A percentile compares a stretch with the other conserved stretches of the same genome.
Evolutionary conservation across 2,797 vertebrate species (phyloP).

Genomic region (Melanotaenia boesemani): DNA sequence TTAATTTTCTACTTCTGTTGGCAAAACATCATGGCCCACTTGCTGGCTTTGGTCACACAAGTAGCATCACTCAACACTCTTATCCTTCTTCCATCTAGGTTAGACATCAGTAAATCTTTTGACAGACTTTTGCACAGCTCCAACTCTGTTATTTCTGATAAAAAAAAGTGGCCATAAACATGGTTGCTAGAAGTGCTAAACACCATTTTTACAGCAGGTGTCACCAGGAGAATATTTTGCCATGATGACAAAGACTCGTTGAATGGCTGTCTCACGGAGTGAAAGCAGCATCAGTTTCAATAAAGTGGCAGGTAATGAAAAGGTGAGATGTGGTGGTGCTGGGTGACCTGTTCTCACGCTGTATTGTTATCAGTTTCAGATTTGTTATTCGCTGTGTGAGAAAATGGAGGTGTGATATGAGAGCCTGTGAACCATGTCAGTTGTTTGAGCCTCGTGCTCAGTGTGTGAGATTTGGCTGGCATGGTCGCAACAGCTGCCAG

Average conservation of each 20-base stretch:
- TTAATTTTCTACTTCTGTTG: not conserved
- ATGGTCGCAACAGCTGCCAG: not conserved
- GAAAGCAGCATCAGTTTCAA: not conserved
- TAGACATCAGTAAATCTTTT: not conserved
- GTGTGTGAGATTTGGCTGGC: not conserved
- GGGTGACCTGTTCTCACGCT: not conserved
- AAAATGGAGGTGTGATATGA: not conserved
- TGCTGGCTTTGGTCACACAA: not conserved
- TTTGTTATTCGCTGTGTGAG: not conserved
- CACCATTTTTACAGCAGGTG: not conserved
- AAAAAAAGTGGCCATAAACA: too few relatives aligned
- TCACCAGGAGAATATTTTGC: not conserved
- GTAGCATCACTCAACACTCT: not conserved
- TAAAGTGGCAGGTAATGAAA: not conserved
- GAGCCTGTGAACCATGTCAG: not conserved
- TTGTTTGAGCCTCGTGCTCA: not conserved
- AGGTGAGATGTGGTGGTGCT: not conserved
- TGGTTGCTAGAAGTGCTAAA: not conserved
- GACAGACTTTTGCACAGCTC: not conserved
- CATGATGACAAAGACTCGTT: not conserved
- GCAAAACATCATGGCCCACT: not conserved
- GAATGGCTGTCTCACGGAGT: not conserved
- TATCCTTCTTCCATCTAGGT: not conserved
- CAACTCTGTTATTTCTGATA: not conserved
- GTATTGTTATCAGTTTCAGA: conserved; percentile 1